A percentile compares a stretch with the other conserved stretches of the same genome.
Evolutionary conservation across 1,140 invertebrate genomes (phyloP).

Genomic region (Dreissena polymorpha): DNA sequence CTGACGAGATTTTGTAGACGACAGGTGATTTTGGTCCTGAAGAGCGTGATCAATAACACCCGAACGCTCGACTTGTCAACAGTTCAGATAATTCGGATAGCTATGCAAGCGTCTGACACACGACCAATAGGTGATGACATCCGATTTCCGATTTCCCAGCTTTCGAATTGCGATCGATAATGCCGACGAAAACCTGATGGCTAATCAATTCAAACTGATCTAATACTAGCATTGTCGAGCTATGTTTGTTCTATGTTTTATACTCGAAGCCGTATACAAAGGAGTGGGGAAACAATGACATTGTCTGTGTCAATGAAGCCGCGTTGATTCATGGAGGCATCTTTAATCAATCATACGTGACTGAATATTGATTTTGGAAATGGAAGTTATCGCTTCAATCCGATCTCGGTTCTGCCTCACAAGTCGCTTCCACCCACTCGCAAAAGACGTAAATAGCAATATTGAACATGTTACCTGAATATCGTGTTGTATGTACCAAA

Average conservation of each 20-base stretch:
- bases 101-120: constrained; percentile 37
- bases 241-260: not conserved
- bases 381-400: too few relatives aligned
- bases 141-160: not conserved
- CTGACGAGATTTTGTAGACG: not conserved
- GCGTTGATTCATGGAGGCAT: too few relatives aligned
- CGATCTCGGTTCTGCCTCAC: too few relatives aligned
- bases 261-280: too few relatives aligned
- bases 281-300: too few relatives aligned
- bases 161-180: constrained; percentile 17
- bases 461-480: too few relatives aligned
- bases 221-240: not conserved
- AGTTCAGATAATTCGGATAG: constrained; percentile 25
- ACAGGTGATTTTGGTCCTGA: constrained; percentile 18
- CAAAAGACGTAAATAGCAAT: too few relatives aligned
- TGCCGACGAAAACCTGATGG: constrained; percentile 4
- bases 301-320: too few relatives aligned
- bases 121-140: constrained; percentile 44
- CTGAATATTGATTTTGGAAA: too few relatives aligned
- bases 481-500: too few relatives aligned
- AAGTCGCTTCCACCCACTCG: too few relatives aligned
- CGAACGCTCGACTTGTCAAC: constrained; percentile 8
- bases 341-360: too few relatives aligned
- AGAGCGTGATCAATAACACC: constrained; percentile 45
- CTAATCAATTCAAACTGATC: not conserved